A percentile compares a stretch with the other conserved stretches of the same genome.
These are phyloP conservation scores for Hirtodrosophila trivittata DNA, from an alignment of 2,888 invertebrate genomes.

Conservation along the genomic window DNA sequence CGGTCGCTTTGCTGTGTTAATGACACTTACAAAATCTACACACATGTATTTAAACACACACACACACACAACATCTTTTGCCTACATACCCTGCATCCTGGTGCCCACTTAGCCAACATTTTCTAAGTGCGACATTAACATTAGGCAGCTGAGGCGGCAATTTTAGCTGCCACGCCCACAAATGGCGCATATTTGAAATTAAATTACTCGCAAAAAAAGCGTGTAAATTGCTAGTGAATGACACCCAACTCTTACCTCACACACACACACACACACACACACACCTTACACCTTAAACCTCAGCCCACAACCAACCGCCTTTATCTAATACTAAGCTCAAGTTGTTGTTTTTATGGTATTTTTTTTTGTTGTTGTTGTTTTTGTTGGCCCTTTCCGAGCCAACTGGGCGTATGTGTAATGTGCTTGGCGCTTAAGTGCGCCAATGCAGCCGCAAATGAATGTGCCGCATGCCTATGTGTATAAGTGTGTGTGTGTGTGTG, in stretches of 20 bases:
- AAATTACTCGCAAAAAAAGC: conserved; percentile 78
- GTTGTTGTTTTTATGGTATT: conserved; percentile 10
- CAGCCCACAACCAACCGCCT: conserved; percentile 1
- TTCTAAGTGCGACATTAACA: conserved; percentile 34
- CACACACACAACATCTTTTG: conserved; percentile 2
- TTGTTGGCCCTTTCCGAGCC: conserved; percentile 41
- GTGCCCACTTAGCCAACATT: conserved; percentile 19
- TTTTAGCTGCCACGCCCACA: conserved; percentile 44
- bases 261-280: neutral
- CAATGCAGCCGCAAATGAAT: conserved; percentile 47
- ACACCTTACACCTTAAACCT: neutral
- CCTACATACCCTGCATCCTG: neutral
- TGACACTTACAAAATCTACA: conserved; percentile 65
- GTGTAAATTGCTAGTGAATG: conserved; percentile 78
- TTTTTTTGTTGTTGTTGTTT: conserved; percentile 3
- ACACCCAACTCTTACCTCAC: conserved; percentile 7
- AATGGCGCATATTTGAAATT: conserved; percentile 71
- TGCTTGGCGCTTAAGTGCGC: conserved; percentile 67
- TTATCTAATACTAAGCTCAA: conserved; percentile 46
- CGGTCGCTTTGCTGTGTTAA: conserved; percentile 77
- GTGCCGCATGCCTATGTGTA: neutral
- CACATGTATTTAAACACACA: conserved; percentile 15
- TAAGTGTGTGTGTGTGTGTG: conserved; percentile 16
- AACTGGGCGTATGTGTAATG: conserved; percentile 72
- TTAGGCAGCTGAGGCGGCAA: conserved; percentile 51